These are phyloP conservation scores for Sprattus sprattus DNA, from an alignment of 2,113 vertebrate species.

Conservation along the genomic window DNA sequence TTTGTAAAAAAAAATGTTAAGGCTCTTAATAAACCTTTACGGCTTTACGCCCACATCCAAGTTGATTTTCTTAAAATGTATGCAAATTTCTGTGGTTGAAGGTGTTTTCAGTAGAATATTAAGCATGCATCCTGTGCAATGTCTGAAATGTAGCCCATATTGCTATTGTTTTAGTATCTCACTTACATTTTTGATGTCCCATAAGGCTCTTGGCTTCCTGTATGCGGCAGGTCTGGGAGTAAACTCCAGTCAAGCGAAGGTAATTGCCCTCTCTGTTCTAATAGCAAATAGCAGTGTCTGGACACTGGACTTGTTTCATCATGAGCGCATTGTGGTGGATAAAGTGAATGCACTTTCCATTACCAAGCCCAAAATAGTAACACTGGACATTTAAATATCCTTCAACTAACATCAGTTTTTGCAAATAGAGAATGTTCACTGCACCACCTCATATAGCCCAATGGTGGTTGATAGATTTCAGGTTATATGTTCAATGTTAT, in stretches of 20 bases:
- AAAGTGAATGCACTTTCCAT: too few species aligned
- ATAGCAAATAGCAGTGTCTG: neutral
- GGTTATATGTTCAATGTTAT: too few species aligned
- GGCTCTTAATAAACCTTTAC: neutral
- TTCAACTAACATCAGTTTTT: neutral
- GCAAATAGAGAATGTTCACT: too few species aligned
- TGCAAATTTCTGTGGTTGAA: neutral
- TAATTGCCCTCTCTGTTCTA: constrained; percentile 54
- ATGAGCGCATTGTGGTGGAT: too few species aligned
- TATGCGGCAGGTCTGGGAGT: constrained; percentile 95
- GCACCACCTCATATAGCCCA: too few species aligned
- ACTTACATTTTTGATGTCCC: constrained; percentile 44
- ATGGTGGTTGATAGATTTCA: too few species aligned
- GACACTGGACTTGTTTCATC: neutral
- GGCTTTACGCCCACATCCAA: neutral
- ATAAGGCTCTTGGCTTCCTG: constrained; percentile 92
- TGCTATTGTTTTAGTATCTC: neutral
- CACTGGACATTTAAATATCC: too few species aligned
- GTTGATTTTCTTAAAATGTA: neutral
- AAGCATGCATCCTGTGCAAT: neutral
- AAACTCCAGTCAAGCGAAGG: constrained; percentile 98
- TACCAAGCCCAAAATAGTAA: too few species aligned
- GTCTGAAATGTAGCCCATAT: neutral
- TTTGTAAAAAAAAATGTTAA: too few species aligned
- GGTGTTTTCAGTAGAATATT: neutral